Evolutionary conservation across 2,797 vertebrate species (phyloP).

Genomic region (Mormyrus hasselquistii): DNA sequence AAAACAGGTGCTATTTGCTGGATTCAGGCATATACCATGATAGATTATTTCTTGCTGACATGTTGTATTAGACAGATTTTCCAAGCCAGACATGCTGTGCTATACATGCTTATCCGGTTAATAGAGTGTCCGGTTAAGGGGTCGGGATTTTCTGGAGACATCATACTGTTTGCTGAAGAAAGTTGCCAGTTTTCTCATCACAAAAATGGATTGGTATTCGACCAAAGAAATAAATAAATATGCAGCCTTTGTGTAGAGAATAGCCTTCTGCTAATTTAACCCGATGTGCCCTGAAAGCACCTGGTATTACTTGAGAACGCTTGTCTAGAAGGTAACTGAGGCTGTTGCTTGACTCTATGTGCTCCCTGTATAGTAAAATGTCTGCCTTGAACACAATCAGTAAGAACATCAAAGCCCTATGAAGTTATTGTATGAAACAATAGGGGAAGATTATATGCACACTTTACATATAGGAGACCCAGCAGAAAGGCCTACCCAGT

Average conservation of each 20-base stretch:
- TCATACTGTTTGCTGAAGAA: not conserved
- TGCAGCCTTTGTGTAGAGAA: not conserved
- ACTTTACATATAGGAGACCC: conserved; percentile 10
- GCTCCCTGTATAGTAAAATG: not conserved
- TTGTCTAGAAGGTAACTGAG: not conserved
- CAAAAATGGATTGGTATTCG: not conserved
- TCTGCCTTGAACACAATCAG: conserved; percentile 3
- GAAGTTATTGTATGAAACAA: conserved; percentile 19
- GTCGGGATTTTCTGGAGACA: not conserved
- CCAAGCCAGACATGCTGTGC: not conserved
- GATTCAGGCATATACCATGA: conserved; percentile 34
- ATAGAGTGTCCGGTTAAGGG: not conserved
- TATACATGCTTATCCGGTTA: not conserved
- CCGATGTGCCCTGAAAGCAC: not conserved
- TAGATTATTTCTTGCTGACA: not conserved
- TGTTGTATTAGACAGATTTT: not conserved
- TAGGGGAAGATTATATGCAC: conserved; percentile 17
- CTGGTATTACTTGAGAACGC: not conserved
- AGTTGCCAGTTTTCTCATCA: not conserved
- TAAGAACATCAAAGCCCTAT: not conserved
- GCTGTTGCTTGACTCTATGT: not conserved
- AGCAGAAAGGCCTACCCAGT: not conserved
- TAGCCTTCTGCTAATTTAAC: not conserved
- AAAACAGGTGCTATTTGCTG: conserved; percentile 47
- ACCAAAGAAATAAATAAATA: not conserved